Evolutionary conservation across 1,140 invertebrate genomes (phyloP).

Genomic region (Psix sp.): DNA sequence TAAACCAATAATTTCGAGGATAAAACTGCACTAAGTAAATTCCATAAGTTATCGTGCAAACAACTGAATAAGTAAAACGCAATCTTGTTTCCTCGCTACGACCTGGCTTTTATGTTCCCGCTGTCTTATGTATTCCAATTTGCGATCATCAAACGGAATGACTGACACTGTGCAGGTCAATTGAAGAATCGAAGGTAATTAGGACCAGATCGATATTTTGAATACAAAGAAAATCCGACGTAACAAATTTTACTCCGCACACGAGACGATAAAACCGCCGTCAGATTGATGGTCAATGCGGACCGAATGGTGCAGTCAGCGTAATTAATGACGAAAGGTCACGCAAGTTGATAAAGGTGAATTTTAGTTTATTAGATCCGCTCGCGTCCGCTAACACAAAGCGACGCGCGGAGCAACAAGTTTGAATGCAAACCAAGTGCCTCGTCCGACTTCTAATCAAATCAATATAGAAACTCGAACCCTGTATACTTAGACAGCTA

Average conservation of each 20-base stretch:
- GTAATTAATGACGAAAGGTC: constrained; percentile 41
- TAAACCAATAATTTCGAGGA: constrained; percentile 35
- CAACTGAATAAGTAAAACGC: constrained; percentile 25
- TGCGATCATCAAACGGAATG: constrained; percentile 3
- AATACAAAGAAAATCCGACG: constrained; percentile 15
- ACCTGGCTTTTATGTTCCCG: not conserved
- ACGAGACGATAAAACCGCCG: constrained; percentile 34
- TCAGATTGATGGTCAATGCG: constrained; percentile 62
- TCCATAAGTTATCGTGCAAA: constrained; percentile 19
- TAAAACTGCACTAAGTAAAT: constrained; percentile 15
- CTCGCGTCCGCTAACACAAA: constrained; percentile 24
- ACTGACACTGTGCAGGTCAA: not conserved
- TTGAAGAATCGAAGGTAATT: constrained; percentile 9
- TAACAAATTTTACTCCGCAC: constrained; percentile 5
- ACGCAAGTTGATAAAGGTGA: constrained; percentile 37
- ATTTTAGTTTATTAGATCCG: constrained; percentile 32
- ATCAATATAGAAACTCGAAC: too few relatives aligned
- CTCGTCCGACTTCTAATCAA: too few relatives aligned
- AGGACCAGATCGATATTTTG: not conserved
- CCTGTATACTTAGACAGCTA: too few relatives aligned
- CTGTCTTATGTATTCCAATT: not conserved
- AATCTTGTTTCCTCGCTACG: constrained; percentile 10
- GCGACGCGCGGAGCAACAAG: constrained; percentile 36
- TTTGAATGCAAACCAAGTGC: constrained; percentile 14
- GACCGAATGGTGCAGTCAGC: constrained; percentile 36